Conservation (phyloP, 2,113 vertebrate genomes). For the Rousettus leschenaultii region DNA sequence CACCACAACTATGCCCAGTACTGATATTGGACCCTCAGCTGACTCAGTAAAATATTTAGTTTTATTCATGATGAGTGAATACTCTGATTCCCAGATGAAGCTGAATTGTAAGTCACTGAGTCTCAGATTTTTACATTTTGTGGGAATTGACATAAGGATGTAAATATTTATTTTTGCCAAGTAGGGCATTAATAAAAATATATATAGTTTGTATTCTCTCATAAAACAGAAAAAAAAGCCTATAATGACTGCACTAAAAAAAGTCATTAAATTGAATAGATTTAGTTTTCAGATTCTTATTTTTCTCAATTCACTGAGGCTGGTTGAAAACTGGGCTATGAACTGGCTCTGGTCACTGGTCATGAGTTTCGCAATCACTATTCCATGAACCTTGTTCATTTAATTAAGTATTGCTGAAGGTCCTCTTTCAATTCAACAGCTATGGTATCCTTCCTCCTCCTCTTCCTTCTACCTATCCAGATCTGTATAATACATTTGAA, state of each 20-base stretch:
- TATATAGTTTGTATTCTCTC: neutral
- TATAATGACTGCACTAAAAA: neutral
- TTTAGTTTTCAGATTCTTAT: neutral
- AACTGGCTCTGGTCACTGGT: neutral
- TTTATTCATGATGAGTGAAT: neutral
- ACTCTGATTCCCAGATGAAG: neutral
- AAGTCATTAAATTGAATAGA: neutral
- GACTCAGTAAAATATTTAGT: neutral
- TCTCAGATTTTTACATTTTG: neutral
- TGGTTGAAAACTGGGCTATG: neutral
- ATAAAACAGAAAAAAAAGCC: neutral
- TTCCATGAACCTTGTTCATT: neutral
- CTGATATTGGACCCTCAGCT: neutral
- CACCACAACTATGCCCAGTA: neutral
- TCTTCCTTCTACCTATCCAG: neutral
- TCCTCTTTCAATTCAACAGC: neutral
- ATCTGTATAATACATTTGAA: neutral
- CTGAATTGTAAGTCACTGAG: accelerated
- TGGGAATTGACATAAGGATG: neutral
- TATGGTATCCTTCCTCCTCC: accelerated
- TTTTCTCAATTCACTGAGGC: neutral
- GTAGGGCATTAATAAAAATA: neutral
- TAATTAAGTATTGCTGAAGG: neutral
- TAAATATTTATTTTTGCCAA: neutral
- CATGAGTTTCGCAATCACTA: neutral